Percentiles rank a stretch among this genome's conserved stretches.
These are phyloP conservation scores for Leptinotarsa haldemani DNA, from an alignment of 2,888 invertebrate genomes.

Conservation along the genomic window DNA sequence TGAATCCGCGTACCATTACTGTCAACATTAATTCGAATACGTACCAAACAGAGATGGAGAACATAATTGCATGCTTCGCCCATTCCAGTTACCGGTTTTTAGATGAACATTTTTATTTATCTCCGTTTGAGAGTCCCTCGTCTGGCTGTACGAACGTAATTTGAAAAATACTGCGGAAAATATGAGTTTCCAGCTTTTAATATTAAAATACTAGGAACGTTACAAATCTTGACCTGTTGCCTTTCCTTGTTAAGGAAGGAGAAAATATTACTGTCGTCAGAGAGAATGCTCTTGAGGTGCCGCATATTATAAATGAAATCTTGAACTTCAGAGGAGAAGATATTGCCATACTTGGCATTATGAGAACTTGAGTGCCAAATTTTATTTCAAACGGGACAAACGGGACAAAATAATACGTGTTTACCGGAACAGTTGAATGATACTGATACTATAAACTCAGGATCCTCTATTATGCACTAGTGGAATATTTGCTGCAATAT, in stretches of 20 bases:
- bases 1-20: constrained; percentile 50
- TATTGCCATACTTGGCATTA: constrained; percentile 24
- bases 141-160: constrained; percentile 31
- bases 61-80: constrained; percentile 54
- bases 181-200: constrained; percentile 29
- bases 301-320: constrained; percentile 32
- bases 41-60: constrained; percentile 47
- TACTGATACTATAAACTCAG: no score
- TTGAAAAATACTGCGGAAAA: constrained; percentile 33
- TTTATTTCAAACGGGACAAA: background rate
- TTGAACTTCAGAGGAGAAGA: constrained; percentile 28
- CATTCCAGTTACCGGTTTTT: constrained; percentile 48
- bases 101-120: constrained; percentile 50
- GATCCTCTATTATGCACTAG: no score
- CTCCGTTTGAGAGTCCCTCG: constrained; percentile 33
- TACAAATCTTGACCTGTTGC: constrained; percentile 38
- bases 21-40: constrained; percentile 58
- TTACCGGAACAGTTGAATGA: no score
- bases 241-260: constrained; percentile 7
- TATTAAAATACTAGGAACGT: constrained; percentile 34
- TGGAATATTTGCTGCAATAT: no score
- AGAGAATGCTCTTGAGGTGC: constrained; percentile 32
- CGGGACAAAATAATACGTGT: no score
- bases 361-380: constrained; percentile 1
- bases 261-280: constrained; percentile 29